Conservation (phyloP, 2,888 invertebrate genomes). For the Allolobophora icterica region DNA sequence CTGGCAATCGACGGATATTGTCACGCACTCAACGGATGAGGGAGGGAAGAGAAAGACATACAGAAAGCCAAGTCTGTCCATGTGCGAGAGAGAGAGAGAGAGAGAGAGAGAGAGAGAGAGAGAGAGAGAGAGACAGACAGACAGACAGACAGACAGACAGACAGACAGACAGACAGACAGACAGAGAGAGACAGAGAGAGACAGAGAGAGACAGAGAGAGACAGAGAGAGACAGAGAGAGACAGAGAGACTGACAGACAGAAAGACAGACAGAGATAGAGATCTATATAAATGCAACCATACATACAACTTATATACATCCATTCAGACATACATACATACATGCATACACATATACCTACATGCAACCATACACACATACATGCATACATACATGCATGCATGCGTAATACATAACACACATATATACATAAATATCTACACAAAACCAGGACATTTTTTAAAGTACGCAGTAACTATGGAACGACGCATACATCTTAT, state of each 20-base stretch:
- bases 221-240: too few relatives aligned
- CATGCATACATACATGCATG: too few relatives aligned
- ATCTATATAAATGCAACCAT: too few relatives aligned
- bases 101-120: not conserved
- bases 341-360: not conserved
- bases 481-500: too few relatives aligned
- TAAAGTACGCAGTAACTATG: too few relatives aligned
- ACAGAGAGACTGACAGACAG: not conserved
- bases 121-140: not conserved
- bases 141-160: not conserved
- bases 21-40: not conserved
- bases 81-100: not conserved
- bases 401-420: too few relatives aligned
- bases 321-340: not conserved
- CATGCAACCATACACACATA: too few relatives aligned
- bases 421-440: too few relatives aligned
- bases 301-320: too few relatives aligned
- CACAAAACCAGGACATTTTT: too few relatives aligned
- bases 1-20: not conserved
- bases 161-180: not conserved
- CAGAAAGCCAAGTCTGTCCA: too few relatives aligned
- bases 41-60: not conserved
- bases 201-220: too few relatives aligned
- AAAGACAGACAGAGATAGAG: not conserved
- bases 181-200: not conserved